phyloP scores from a whole-genome alignment of 2,888 invertebrate species.

The Sipha maydis region DNA sequence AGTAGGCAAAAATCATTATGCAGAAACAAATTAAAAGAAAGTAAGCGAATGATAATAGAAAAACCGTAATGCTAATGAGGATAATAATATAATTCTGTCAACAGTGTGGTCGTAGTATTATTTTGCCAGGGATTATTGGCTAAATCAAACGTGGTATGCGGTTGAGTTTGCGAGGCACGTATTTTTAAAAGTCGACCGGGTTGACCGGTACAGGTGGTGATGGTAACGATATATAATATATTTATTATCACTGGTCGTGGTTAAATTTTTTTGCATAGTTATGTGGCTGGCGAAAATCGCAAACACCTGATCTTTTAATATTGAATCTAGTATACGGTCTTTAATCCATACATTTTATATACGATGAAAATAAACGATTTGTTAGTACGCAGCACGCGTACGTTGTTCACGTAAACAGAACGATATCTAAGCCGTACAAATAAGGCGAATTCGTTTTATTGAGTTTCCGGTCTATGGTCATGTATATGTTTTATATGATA shows the following conservation, averaged over 20 bases:
- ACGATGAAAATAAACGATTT: background rate
- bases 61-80: background rate
- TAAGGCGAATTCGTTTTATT: too few species aligned
- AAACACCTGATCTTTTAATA: background rate
- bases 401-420: background rate
- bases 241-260: background rate
- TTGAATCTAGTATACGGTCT: background rate
- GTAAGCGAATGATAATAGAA: background rate
- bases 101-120: background rate
- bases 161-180: constrained; percentile 31
- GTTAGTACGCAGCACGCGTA: background rate
- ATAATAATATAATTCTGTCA: background rate
- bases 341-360: background rate
- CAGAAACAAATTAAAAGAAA: background rate
- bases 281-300: too few species aligned
- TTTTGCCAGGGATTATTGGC: background rate
- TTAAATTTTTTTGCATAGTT: background rate
- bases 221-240: background rate
- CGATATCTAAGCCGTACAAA: too few species aligned
- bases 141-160: constrained; percentile 1
- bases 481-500: too few species aligned
- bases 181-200: constrained; percentile 21
- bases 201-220: background rate
- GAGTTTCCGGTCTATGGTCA: too few species aligned
- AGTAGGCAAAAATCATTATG: background rate